These are phyloP conservation scores for Poecilus cupreus DNA, from an alignment of 2,888 invertebrate species.

Conservation along the genomic window DNA sequence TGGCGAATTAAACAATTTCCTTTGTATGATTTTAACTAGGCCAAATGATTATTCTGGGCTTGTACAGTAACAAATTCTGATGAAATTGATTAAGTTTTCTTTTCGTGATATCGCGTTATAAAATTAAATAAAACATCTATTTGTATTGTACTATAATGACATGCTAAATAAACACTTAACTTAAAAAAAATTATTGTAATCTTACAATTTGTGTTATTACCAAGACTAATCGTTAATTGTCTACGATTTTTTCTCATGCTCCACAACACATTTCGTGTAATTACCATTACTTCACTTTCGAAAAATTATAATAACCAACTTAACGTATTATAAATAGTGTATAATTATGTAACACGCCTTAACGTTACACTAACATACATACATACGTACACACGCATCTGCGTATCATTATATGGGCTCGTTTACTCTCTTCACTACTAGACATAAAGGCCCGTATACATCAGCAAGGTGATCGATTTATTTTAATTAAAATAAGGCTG, in stretches of 20 bases:
- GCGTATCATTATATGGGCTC: not conserved
- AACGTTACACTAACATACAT: conserved; percentile 8
- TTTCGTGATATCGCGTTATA: not conserved
- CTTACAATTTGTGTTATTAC: conserved; percentile 32
- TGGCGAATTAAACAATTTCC: too few relatives aligned
- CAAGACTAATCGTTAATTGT: conserved; percentile 20
- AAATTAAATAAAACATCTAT: conserved; percentile 2
- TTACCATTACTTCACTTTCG: conserved; percentile 20
- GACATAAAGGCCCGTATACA: conserved; percentile 24
- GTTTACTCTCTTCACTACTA: not conserved
- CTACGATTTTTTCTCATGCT: conserved; percentile 8
- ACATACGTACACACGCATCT: not conserved
- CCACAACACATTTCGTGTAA: conserved; percentile 10
- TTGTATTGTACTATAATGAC: not conserved
- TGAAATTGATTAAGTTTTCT: too few relatives aligned
- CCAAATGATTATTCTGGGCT: too few relatives aligned
- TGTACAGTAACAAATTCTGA: too few relatives aligned
- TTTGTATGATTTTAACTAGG: too few relatives aligned
- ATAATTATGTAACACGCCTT: conserved; percentile 38
- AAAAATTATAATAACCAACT: conserved; percentile 35
- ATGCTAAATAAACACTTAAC: not conserved
- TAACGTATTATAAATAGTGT: conserved; percentile 17
- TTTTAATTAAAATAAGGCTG: conserved; percentile 13
- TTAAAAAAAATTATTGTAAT: not conserved
- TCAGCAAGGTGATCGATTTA: not conserved